phyloP scores from a whole-genome alignment of 1,140 invertebrate species.

The Lysiphlebus fabarum region DNA sequence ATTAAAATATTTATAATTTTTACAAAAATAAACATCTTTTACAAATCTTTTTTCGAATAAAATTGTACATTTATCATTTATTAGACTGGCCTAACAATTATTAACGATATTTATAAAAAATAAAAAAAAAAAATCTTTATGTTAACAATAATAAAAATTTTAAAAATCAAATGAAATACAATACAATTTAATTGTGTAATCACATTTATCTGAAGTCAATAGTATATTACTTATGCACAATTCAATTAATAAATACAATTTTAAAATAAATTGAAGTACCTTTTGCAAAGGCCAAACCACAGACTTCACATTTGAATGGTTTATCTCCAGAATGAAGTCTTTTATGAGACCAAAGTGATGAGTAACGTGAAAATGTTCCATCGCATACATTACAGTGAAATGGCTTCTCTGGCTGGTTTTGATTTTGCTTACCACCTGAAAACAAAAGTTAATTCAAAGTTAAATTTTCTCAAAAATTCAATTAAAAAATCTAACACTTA shows the following conservation, averaged over 20 bases:
- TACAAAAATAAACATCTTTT: no score
- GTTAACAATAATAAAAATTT: no score
- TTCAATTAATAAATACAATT: no score
- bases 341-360: constrained; percentile 81
- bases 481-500: constrained; percentile 46
- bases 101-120: no score
- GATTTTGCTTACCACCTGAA: constrained; percentile 55
- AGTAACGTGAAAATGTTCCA: constrained; percentile 77
- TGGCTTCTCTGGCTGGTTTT: constrained; percentile 70
- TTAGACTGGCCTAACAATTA: no score
- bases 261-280: constrained; percentile 35
- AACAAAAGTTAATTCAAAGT: constrained; percentile 40
- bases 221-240: no score
- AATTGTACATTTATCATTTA: no score
- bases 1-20: not conserved
- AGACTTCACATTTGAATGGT: constrained; percentile 88
- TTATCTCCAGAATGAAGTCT: constrained; percentile 83
- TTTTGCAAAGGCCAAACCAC: constrained; percentile 89
- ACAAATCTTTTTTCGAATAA: no score
- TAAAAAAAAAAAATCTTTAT: no score
- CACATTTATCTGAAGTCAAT: no score
- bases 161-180: no score
- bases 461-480: constrained; percentile 50
- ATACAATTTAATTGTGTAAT: no score
- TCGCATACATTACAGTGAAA: constrained; percentile 86